Conservation (phyloP, 2,888 invertebrate species). For the Trissolcus japonicus region DNA sequence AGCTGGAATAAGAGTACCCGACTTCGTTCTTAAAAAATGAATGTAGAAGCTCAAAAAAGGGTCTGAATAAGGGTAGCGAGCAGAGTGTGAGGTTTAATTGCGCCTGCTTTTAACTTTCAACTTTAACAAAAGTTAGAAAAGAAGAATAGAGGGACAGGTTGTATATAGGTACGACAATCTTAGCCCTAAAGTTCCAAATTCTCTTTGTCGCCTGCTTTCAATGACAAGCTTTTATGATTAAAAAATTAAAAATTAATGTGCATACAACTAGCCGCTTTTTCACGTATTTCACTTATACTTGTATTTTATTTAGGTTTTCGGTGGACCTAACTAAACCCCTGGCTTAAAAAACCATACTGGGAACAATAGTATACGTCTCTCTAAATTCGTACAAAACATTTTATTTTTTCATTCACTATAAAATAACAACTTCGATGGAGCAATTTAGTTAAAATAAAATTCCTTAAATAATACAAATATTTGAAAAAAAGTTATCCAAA, state of each 20-base stretch:
- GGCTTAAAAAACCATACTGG: too few relatives aligned
- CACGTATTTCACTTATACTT: slow-evolving; percentile 4
- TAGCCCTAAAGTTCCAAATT: slow-evolving; percentile 59
- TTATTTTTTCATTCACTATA: too few relatives aligned
- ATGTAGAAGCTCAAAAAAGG: slow-evolving; percentile 65
- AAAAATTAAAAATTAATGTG: slow-evolving; percentile 72
- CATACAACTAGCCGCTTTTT: slow-evolving; percentile 62
- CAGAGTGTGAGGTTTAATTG: slow-evolving; percentile 70
- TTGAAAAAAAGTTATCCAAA: too few relatives aligned
- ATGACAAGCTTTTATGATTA: slow-evolving; percentile 68
- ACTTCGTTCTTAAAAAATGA: slow-evolving; percentile 70
- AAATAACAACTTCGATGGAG: too few relatives aligned
- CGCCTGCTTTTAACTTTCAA: slow-evolving; percentile 69
- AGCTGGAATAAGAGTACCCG: slow-evolving; percentile 65
- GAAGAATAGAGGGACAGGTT: slow-evolving; percentile 49
- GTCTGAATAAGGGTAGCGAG: slow-evolving; percentile 45
- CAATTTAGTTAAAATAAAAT: too few relatives aligned
- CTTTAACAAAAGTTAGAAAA: slow-evolving; percentile 61
- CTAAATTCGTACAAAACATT: too few relatives aligned
- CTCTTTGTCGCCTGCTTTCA: slow-evolving; percentile 65
- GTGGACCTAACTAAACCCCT: too few relatives aligned
- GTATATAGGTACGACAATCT: slow-evolving; percentile 28
- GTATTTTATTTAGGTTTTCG: too few relatives aligned
- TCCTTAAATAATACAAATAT: too few relatives aligned
- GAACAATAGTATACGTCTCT: too few relatives aligned